Evolutionary conservation across 2,113 vertebrate genomes (phyloP), one percentile per base, ranked within the genome.

Genomic region (Oplegnathus fasciatus): DNA sequence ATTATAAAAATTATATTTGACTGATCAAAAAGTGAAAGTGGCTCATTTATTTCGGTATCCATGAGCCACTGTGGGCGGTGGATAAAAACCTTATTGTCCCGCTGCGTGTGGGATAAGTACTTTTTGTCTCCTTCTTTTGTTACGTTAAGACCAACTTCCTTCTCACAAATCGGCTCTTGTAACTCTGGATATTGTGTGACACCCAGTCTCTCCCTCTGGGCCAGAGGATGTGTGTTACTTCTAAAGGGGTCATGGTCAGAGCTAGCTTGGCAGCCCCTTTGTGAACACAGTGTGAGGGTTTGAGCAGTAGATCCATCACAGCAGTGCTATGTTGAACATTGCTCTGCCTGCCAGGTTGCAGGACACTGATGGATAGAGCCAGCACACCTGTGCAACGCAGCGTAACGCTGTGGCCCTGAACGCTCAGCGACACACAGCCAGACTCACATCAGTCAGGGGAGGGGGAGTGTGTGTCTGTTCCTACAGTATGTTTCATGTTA

Each of bases 351-450:
- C 91, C 93, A 92, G 91, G 75, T 86, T 77, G 85, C 83, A 44
- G 88, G 93, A 94, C 92, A 88, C 92, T 95, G 93, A 94, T 94
- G 90, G 92, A 94, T 94, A 89, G 93, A 92, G 90, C 77, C 76
- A 62, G 84, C 77, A 79, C 91, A 94, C 88, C 89, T 94, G 92
- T 86, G 91, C 92, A 89, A 87, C 83, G 42, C 89, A 64, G 91
- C 85, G 68, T 80, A 80, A 85, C 80, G 37, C 78, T 32, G 88
- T 71, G 90, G 89, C 93, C 89, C 86, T 91, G 89, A 93, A 92
- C 84, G 46, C 86, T 83, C 85, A 65, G 73, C 65, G 81, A 92
- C 90, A 86, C 89, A 68, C 78, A 84, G 80, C 73, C 64, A 83
- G 69, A 81, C 86, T 84, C 68, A 9, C 83, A 88, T 82, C 81